Conservation (phyloP, 1,140 invertebrate species). For the Drosophila nigromelanica region DNA sequence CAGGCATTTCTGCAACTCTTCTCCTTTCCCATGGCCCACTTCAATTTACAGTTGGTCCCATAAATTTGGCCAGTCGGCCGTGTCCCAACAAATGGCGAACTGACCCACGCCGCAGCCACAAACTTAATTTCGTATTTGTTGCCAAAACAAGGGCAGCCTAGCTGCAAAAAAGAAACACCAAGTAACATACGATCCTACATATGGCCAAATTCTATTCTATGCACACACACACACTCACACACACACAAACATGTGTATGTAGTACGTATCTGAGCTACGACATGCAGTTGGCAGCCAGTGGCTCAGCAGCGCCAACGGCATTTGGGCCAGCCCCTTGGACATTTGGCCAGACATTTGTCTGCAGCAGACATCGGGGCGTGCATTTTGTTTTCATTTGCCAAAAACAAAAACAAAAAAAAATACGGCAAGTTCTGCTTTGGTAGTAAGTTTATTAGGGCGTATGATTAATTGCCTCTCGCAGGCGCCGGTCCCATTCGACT, state of each 20-base stretch:
- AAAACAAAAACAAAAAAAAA: slow-evolving; percentile 40
- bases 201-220: neutral
- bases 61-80: slow-evolving; percentile 62
- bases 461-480: slow-evolving; percentile 74
- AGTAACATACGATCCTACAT: neutral
- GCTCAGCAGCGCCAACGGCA: slow-evolving; percentile 9
- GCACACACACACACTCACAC: neutral
- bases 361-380: slow-evolving; percentile 73
- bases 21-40: neutral
- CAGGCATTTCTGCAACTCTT: slow-evolving; percentile 24
- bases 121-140: slow-evolving; percentile 66
- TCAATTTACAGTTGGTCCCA: slow-evolving; percentile 24
- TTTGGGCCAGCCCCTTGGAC: slow-evolving; percentile 63
- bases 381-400: slow-evolving; percentile 75
- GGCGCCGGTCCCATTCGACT: slow-evolving; percentile 53
- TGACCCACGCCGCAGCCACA: slow-evolving; percentile 39
- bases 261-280: slow-evolving; percentile 12
- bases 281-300: slow-evolving; percentile 68
- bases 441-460: slow-evolving; percentile 68
- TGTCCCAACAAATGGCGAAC: slow-evolving; percentile 52
- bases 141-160: slow-evolving; percentile 36
- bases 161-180: neutral
- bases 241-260: too few relatives aligned
- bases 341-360: slow-evolving; percentile 78
- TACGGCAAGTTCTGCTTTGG: slow-evolving; percentile 44